Conservation (phyloP, 2,797 vertebrate genomes). For the Sylvia borin region DNA sequence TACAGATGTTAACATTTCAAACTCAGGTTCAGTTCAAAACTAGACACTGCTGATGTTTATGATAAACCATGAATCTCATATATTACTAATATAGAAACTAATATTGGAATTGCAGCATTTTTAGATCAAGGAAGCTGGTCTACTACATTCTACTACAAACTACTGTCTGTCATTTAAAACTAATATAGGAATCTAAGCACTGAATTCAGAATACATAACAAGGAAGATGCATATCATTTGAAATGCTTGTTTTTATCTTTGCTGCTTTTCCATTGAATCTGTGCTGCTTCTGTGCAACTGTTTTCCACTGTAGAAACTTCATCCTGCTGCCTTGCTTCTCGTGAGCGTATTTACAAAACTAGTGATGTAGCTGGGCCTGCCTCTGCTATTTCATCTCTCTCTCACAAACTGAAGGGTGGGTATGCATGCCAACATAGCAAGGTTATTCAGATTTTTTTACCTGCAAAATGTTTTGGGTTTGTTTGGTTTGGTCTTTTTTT, state of each 20-base stretch:
- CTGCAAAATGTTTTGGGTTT: not conserved
- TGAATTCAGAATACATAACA: not conserved
- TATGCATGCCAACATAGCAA: conserved; percentile 83
- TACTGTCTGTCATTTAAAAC: not conserved
- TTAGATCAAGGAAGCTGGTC: not conserved
- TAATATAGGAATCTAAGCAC: not conserved
- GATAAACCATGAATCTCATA: not conserved
- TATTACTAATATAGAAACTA: not conserved
- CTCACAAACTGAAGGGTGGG: conserved; percentile 98
- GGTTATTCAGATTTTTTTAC: conserved; percentile 65
- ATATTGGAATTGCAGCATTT: not conserved
- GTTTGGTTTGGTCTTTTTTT: not conserved
- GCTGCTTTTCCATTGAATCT: conserved; percentile 84
- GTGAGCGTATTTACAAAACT: conserved; percentile 94
- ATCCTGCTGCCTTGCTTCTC: conserved; percentile 96
- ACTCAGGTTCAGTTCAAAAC: not conserved
- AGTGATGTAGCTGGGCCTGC: conserved; percentile 89
- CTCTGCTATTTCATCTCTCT: conserved; percentile 95
- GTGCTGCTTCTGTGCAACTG: conserved; percentile 93
- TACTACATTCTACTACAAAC: not conserved
- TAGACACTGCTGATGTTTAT: not conserved
- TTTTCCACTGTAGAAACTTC: conserved; percentile 96
- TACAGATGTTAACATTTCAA: not conserved
- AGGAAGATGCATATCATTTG: conserved; percentile 59
- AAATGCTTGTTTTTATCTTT: conserved; percentile 77